A percentile compares a stretch with the other conserved stretches of the same genome.
phyloP scores from a whole-genome alignment of 2,888 invertebrate genomes.

The Lacanobia wlatinum region DNA sequence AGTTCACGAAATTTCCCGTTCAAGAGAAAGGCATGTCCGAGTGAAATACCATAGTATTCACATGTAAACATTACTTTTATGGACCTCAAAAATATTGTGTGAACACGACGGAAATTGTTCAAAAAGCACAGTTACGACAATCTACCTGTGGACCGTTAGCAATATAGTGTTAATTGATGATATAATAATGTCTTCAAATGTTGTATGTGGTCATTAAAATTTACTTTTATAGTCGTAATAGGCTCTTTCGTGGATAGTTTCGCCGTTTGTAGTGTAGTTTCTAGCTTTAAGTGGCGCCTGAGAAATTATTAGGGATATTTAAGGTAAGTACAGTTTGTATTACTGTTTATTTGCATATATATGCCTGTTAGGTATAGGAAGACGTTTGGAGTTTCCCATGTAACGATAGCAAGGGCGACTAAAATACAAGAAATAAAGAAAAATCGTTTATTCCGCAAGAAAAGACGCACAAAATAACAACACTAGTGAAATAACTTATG shows the following conservation, averaged over 20 bases:
- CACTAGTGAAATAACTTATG: no score
- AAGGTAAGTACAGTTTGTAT: constrained; percentile 7
- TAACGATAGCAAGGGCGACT: no score
- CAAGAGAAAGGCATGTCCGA: constrained; percentile 40
- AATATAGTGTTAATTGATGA: constrained; percentile 67
- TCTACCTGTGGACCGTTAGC: constrained; percentile 58
- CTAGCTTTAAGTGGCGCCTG: constrained; percentile 25
- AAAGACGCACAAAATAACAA: no score
- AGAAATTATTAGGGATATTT: constrained; percentile 24
- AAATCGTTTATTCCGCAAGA: no score
- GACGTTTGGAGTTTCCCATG: background rate
- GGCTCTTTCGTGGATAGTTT: constrained; percentile 23
- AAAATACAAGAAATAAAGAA: background rate
- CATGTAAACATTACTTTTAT: constrained; percentile 53
- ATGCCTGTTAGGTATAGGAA: background rate
- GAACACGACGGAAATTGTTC: constrained; percentile 61
- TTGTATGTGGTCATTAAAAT: constrained; percentile 53
- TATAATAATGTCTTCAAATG: constrained; percentile 65
- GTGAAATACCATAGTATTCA: constrained; percentile 34
- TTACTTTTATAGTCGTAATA: constrained; percentile 57
- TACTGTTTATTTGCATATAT: background rate
- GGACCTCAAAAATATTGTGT: constrained; percentile 51
- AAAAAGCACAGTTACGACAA: constrained; percentile 62
- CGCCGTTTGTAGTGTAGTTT: constrained; percentile 30
- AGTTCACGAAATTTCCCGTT: background rate